phyloP scores from a whole-genome alignment of 2,113 vertebrate genomes.

The Oreochromis tanganicae region DNA sequence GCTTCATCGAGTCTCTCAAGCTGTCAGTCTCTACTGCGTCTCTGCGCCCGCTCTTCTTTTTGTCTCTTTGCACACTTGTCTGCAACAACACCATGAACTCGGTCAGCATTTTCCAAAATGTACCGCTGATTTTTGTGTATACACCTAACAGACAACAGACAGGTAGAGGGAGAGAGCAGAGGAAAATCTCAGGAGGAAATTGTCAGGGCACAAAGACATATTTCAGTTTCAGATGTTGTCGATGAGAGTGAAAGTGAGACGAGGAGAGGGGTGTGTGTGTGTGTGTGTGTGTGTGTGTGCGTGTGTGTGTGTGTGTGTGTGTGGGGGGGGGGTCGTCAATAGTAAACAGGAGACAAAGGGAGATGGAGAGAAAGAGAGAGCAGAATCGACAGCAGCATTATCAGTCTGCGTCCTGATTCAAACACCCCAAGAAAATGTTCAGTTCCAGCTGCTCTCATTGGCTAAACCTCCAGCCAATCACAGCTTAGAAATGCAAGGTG shows the following conservation, averaged over 20 bases:
- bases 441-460: conserved; percentile 55
- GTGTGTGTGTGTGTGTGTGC: not conserved
- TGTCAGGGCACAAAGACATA: not conserved
- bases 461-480: conserved; percentile 67
- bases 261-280: not conserved
- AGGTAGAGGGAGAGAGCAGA: not conserved
- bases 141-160: not conserved
- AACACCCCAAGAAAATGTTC: conserved; percentile 57
- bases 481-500: conserved; percentile 72
- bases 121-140: not conserved
- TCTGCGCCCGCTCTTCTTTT: not conserved
- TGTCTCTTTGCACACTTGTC: not conserved
- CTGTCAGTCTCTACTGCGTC: conserved; percentile 34
- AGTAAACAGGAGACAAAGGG: conserved; percentile 18
- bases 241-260: not conserved
- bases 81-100: not conserved
- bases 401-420: conserved; percentile 56
- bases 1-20: conserved; percentile 9
- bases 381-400: conserved; percentile 56
- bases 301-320: not conserved
- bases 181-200: not conserved
- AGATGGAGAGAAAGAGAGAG: conserved; percentile 20
- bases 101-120: not conserved
- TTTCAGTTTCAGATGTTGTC: not conserved
- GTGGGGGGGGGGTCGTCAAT: not conserved